These are phyloP conservation scores for Phanerotoma sp. DNA, from an alignment of 2,888 invertebrate genomes.

Conservation along the genomic window DNA sequence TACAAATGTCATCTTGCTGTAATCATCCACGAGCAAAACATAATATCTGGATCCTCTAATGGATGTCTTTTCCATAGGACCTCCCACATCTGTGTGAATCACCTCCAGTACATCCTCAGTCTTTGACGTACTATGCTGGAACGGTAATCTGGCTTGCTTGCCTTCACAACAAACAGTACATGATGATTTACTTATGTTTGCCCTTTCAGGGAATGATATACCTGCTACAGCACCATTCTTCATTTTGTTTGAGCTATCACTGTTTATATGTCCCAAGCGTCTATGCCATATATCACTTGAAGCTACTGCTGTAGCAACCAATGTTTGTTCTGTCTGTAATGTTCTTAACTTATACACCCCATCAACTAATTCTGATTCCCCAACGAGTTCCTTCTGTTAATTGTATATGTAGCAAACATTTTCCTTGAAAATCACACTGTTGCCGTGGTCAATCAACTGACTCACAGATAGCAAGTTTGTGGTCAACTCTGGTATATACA, in stretches of 20 bases:
- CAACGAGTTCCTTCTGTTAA: background rate
- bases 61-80: constrained; percentile 47
- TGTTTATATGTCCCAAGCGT: constrained; percentile 36
- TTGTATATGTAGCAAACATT: constrained; percentile 6
- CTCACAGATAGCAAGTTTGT: constrained; percentile 3
- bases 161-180: constrained; percentile 37
- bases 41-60: constrained; percentile 45
- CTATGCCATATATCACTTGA: constrained; percentile 36
- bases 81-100: constrained; percentile 50
- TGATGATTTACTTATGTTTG: constrained; percentile 2
- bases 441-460: background rate
- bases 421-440: constrained; percentile 4
- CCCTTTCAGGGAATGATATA: background rate
- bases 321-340: background rate
- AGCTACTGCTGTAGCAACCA: constrained; percentile 23
- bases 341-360: constrained; percentile 2
- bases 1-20: constrained; percentile 14
- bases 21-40: constrained; percentile 9
- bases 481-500: background rate
- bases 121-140: constrained; percentile 26
- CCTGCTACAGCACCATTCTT: constrained; percentile 20
- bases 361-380: background rate
- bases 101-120: constrained; percentile 40
- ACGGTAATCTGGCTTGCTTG: constrained; percentile 35
- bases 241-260: constrained; percentile 23